Conservation (phyloP, 1,140 invertebrate species). For the Drosophila mojavensis region DNA sequence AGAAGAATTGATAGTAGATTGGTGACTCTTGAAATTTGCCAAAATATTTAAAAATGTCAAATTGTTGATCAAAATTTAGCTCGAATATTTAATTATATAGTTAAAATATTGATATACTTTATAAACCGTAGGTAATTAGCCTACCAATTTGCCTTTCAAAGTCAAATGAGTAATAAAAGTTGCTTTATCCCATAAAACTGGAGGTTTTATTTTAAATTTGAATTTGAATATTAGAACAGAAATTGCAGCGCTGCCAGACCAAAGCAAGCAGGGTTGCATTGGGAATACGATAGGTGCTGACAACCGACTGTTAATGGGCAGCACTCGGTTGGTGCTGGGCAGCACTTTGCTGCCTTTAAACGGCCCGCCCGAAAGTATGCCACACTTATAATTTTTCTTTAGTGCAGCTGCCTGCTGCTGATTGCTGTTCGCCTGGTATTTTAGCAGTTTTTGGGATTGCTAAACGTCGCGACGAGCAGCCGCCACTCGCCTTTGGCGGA, state of each 20-base stretch:
- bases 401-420: conserved; percentile 16
- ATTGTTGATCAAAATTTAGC: conserved; percentile 20
- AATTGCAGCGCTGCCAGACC: neutral
- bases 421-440: conserved; percentile 22
- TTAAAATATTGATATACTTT: conserved; percentile 14
- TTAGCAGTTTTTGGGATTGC: conserved; percentile 1
- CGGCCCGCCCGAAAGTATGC: conserved; percentile 23
- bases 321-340: neutral
- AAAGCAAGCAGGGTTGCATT: neutral
- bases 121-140: neutral
- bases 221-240: neutral
- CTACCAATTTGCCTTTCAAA: conserved; percentile 13
- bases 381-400: neutral
- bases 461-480: neutral
- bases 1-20: conserved; percentile 30
- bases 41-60: conserved; percentile 33
- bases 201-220: neutral
- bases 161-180: neutral
- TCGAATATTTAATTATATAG: conserved; percentile 27
- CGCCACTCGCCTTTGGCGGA: neutral
- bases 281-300: neutral
- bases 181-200: neutral
- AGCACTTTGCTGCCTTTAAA: conserved; percentile 13
- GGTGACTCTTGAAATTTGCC: conserved; percentile 46
- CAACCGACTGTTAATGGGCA: neutral